Percentiles rank a stretch among this genome's conserved stretches.
phyloP scores from a whole-genome alignment of 1,140 invertebrate genomes.

The Cydia splendana region DNA sequence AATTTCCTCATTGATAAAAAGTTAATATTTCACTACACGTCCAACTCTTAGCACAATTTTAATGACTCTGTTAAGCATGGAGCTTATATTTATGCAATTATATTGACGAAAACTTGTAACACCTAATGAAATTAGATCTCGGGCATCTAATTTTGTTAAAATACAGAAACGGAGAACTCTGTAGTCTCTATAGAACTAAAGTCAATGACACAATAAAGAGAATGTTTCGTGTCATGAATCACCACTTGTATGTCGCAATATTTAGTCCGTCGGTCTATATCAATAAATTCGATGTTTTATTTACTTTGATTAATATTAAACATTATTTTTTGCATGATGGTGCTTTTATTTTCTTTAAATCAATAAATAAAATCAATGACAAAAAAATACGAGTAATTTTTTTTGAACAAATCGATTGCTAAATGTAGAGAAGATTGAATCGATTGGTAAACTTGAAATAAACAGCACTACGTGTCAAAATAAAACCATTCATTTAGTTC shows the following conservation, averaged over 20 bases:
- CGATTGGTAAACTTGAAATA: background rate
- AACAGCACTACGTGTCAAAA: background rate
- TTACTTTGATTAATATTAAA: no score
- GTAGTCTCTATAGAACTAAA: background rate
- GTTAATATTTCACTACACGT: background rate
- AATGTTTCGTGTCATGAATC: constrained; percentile 14
- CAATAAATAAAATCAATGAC: no score
- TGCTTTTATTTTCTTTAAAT: no score
- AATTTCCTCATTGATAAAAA: constrained; percentile 4
- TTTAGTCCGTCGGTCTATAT: background rate
- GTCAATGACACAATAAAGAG: constrained; percentile 26
- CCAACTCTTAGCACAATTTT: background rate
- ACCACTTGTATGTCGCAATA: constrained; percentile 15
- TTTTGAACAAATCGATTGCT: background rate
- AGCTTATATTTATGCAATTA: background rate
- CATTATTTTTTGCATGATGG: no score
- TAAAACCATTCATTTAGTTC: background rate
- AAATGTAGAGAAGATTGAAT: background rate
- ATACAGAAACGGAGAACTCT: background rate
- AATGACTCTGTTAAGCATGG: background rate
- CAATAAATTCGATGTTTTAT: background rate
- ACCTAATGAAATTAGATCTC: background rate
- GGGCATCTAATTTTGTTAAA: background rate
- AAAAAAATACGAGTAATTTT: background rate
- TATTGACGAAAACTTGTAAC: background rate